Conservation (phyloP, 2,888 invertebrate species). For the Drosophila falleni region DNA sequence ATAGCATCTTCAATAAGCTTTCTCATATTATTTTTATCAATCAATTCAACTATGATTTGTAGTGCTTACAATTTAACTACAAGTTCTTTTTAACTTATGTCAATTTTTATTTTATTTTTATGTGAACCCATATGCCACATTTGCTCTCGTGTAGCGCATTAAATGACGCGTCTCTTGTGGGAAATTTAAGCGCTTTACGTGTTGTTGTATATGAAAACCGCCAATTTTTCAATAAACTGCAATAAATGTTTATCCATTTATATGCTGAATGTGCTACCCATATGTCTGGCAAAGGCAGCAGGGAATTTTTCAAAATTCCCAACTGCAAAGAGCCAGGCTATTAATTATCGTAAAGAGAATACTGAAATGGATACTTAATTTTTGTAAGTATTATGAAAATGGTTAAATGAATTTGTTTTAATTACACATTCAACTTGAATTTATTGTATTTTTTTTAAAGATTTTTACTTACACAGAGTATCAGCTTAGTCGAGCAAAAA, state of each 20-base stretch:
- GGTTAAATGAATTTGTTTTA: not conserved
- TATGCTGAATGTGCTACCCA: conserved; percentile 62
- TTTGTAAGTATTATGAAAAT: not conserved
- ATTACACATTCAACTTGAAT: not conserved
- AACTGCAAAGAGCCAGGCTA: not conserved
- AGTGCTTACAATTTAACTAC: not conserved
- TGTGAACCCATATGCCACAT: conserved; percentile 12
- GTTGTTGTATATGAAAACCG: conserved; percentile 63
- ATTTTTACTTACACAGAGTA: conserved; percentile 23
- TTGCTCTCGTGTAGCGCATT: conserved; percentile 39
- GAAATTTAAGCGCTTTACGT: conserved; percentile 67
- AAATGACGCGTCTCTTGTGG: conserved; percentile 62
- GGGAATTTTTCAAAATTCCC: not conserved
- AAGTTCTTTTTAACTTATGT: not conserved
- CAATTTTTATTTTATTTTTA: not conserved
- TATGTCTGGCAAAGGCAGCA: conserved; percentile 21
- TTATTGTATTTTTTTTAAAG: not conserved
- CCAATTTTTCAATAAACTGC: conserved; percentile 81
- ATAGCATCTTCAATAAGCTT: conserved; percentile 45
- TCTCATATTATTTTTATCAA: conserved; percentile 32
- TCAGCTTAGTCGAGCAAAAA: not conserved
- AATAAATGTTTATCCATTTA: conserved; percentile 81
- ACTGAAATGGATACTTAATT: not conserved
- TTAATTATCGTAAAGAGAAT: not conserved
- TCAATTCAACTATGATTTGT: conserved; percentile 23